Conservation (phyloP, 2,797 vertebrate genomes). For the Fistularia tabacaria region DNA sequence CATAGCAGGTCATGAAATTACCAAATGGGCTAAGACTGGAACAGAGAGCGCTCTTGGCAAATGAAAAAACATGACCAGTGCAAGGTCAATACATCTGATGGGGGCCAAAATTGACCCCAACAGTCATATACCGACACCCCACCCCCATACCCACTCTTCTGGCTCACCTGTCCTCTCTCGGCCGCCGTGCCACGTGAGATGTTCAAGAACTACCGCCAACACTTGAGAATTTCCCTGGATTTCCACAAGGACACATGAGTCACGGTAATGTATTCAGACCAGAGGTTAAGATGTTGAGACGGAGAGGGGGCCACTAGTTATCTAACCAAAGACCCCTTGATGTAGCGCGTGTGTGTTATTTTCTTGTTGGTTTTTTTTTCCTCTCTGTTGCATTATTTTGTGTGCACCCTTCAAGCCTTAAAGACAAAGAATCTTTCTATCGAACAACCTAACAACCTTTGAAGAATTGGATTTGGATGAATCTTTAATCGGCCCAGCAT, state of each 20-base stretch:
- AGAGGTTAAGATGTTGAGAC: constrained; percentile 36
- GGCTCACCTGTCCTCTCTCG: constrained; percentile 11
- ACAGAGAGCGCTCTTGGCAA: constrained; percentile 10
- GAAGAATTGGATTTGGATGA: too few relatives aligned
- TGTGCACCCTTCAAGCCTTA: too few relatives aligned
- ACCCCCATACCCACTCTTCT: constrained; percentile 6
- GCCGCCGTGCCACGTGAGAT: constrained; percentile 26
- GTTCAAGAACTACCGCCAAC: constrained; percentile 27
- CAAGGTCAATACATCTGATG: constrained; percentile 43
- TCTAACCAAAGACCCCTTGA: constrained; percentile 7
- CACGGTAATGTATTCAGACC: constrained; percentile 33
- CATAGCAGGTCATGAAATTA: constrained; percentile 32
- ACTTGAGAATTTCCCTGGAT: constrained; percentile 24
- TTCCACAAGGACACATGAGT: constrained; percentile 28
- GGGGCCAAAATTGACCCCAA: constrained; percentile 22
- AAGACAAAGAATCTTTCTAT: too few relatives aligned
- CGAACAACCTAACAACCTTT: too few relatives aligned
- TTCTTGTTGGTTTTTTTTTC: too few relatives aligned
- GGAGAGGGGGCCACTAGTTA: constrained; percentile 8
- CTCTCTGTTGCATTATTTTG: too few relatives aligned
- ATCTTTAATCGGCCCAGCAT: too few relatives aligned
- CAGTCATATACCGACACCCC: constrained; percentile 10
- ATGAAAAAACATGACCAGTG: constrained; percentile 31
- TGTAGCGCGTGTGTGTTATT: too few relatives aligned
- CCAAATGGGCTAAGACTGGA: constrained; percentile 8